A percentile compares a stretch with the other conserved stretches of the same genome.
These are phyloP conservation scores for Synanthedon myopaeformis DNA, from an alignment of 2,888 invertebrate genomes.

Conservation along the genomic window DNA sequence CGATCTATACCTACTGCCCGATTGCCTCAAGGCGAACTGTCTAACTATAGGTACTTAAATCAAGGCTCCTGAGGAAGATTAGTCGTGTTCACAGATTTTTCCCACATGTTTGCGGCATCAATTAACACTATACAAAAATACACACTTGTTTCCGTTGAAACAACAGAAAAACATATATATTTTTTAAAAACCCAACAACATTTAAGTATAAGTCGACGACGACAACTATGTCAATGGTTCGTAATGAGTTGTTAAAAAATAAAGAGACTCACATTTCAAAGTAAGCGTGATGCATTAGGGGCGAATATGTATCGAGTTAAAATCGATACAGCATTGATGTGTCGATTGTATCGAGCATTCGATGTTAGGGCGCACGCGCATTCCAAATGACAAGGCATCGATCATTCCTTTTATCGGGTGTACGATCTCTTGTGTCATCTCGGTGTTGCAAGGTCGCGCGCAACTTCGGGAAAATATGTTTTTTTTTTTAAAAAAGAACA, in stretches of 20 bases:
- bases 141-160: no score
- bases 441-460: constrained; percentile 32
- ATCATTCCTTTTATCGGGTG: constrained; percentile 31
- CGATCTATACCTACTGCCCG: no score
- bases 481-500: no score
- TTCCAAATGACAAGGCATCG: constrained; percentile 32
- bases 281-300: not conserved
- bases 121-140: no score
- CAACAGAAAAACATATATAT: not conserved
- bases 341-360: constrained; percentile 9
- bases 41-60: no score
- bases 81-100: no score
- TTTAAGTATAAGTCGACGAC: constrained; percentile 13
- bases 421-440: constrained; percentile 3
- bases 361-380: constrained; percentile 6
- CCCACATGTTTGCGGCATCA: no score
- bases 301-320: not conserved
- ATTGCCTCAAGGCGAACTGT: no score
- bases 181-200: constrained; percentile 3
- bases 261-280: constrained; percentile 1
- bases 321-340: not conserved
- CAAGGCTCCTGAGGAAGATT: no score
- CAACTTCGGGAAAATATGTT: no score
- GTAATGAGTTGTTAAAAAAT: constrained; percentile 31
- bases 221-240: constrained; percentile 30